Percentiles rank a stretch among this genome's conserved stretches.
Conservation (phyloP, 2,113 vertebrate species). For the Microtus ochrogaster region DNA sequence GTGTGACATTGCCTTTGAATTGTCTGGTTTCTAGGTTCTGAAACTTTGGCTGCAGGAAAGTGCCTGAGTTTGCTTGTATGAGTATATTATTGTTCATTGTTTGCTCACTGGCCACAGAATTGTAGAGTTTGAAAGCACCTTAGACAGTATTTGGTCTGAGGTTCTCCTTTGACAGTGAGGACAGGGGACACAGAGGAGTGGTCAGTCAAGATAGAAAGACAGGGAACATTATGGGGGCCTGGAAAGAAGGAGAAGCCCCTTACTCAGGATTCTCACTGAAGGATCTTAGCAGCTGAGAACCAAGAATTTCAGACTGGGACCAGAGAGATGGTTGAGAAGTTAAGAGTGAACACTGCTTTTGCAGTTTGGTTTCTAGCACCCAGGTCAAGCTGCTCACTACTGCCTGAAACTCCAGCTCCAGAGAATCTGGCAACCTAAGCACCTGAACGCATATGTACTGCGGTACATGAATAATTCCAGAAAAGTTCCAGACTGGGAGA, state of each 20-base stretch:
- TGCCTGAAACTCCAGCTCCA: neutral
- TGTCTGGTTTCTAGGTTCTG: neutral
- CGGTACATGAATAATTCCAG: neutral
- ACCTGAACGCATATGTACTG: neutral
- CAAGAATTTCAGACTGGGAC: neutral
- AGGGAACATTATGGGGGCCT: neutral
- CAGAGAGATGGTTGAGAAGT: neutral
- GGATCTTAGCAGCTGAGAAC: neutral
- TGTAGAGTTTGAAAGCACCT: neutral
- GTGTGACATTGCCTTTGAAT: neutral
- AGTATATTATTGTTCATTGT: neutral
- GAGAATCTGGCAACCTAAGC: neutral
- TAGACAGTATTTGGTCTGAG: neutral
- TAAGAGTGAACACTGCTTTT: neutral
- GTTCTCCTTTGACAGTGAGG: neutral
- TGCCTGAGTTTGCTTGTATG: conserved; percentile 4
- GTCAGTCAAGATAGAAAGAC: neutral
- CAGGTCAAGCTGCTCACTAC: neutral
- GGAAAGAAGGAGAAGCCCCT: neutral
- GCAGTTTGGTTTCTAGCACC: neutral
- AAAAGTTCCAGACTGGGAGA: neutral
- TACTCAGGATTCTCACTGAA: neutral
- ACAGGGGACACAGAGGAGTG: neutral
- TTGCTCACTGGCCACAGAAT: neutral
- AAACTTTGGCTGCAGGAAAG: conserved; percentile 9